Evolutionary conservation across 1,140 invertebrate species (phyloP).

Genomic region (Odontomachus brunneus): DNA sequence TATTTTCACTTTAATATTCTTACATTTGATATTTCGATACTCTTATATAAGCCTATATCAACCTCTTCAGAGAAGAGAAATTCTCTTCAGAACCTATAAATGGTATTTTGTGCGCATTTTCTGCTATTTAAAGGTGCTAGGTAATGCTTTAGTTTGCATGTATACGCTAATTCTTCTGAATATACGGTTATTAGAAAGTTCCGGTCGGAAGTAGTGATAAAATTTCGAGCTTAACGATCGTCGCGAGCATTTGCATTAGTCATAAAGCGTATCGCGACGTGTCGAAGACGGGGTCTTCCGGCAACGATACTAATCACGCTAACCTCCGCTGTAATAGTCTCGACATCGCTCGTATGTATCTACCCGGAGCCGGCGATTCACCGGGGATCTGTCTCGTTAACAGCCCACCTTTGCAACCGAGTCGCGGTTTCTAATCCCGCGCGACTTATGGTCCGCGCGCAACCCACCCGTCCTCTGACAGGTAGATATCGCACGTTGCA

Average conservation of each 20-base stretch:
- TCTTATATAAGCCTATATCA: too few relatives aligned
- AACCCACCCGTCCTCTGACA: not conserved
- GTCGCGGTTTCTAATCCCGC: conserved; percentile 8
- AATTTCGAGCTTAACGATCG: too few relatives aligned
- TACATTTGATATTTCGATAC: too few relatives aligned
- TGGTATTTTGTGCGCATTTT: too few relatives aligned
- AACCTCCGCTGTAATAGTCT: conserved; percentile 5
- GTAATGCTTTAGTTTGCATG: too few relatives aligned
- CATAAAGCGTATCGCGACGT: not conserved
- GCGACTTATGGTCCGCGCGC: not conserved
- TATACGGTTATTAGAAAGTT: too few relatives aligned
- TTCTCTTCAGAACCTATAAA: too few relatives aligned
- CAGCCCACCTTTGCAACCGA: not conserved
- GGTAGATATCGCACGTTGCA: conserved; percentile 41
- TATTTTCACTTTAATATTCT: too few relatives aligned
- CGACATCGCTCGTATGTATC: conserved; percentile 13
- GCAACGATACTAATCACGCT: conserved; percentile 24
- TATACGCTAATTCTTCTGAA: too few relatives aligned
- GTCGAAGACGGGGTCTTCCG: conserved; percentile 24
- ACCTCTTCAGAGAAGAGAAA: too few relatives aligned
- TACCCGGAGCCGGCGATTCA: not conserved
- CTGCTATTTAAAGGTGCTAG: too few relatives aligned
- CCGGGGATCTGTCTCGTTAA: conserved; percentile 16
- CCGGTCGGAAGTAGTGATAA: too few relatives aligned
- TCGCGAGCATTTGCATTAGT: not conserved